Evolutionary conservation across 2,888 invertebrate species (phyloP).

Genomic region (Listrodromus nycthemerus): DNA sequence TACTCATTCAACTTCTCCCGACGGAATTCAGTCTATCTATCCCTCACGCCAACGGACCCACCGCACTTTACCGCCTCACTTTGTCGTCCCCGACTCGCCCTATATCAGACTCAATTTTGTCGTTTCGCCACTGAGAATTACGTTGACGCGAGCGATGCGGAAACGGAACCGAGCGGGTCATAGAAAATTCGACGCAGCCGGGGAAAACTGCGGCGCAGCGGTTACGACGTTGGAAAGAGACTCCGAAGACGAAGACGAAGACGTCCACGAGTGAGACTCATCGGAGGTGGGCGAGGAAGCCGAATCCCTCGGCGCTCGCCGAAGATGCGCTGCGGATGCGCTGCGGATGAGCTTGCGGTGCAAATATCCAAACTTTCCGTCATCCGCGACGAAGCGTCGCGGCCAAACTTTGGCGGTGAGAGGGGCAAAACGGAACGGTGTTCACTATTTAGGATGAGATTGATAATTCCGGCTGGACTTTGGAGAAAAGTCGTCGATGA

Average conservation of each 20-base stretch:
- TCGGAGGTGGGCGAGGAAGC: slow-evolving; percentile 10
- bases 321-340: background rate
- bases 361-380: slow-evolving; percentile 4
- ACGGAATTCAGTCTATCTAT: slow-evolving; percentile 11
- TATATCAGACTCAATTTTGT: background rate
- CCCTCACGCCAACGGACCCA: slow-evolving; percentile 3
- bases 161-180: background rate
- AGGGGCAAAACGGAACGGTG: no score
- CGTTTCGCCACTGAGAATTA: slow-evolving; percentile 3
- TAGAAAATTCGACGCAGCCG: slow-evolving; percentile 1
- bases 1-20: slow-evolving; percentile 39
- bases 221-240: background rate
- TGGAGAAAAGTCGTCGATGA: no score
- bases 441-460: no score
- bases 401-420: background rate
- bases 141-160: background rate
- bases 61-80: background rate
- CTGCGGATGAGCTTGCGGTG: background rate
- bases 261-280: background rate
- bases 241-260: background rate
- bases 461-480: no score
- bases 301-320: background rate
- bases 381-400: background rate
- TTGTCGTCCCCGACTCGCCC: background rate
- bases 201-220: background rate